Conservation (phyloP, 2,797 vertebrate species). For the Hippoglossus hippoglossus region DNA sequence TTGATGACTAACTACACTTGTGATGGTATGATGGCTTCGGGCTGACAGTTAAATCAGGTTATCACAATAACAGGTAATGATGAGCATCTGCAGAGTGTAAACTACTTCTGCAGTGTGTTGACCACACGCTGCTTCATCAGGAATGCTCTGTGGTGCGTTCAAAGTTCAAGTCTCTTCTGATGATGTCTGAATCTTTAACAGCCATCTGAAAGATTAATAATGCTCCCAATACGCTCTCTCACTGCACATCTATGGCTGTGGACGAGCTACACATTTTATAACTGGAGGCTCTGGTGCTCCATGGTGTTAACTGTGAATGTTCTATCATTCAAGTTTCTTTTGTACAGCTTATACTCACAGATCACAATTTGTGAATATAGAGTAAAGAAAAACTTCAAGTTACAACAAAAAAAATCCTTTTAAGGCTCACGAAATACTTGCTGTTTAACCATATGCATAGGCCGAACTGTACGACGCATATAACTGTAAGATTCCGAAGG, state of each 20-base stretch:
- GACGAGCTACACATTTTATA: background rate
- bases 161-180: constrained; percentile 43
- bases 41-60: no score
- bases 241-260: background rate
- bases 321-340: no score
- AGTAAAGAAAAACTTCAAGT: no score
- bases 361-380: no score
- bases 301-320: background rate
- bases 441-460: no score
- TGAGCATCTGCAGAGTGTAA: background rate
- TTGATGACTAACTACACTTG: no score
- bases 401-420: no score
- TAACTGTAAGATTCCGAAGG: no score
- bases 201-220: constrained; percentile 68
- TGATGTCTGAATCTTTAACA: constrained; percentile 66
- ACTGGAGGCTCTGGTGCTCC: background rate
- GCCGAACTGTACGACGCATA: no score
- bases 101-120: constrained; percentile 21
- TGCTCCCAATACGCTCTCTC: constrained; percentile 32
- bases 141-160: background rate
- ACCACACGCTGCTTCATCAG: constrained; percentile 11
- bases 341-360: no score
- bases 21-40: no score
- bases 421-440: no score
- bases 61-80: background rate